A percentile compares a stretch with the other conserved stretches of the same genome.
phyloP scores from a whole-genome alignment of 2,888 invertebrate genomes.

The Neoaliturus tenellus region DNA sequence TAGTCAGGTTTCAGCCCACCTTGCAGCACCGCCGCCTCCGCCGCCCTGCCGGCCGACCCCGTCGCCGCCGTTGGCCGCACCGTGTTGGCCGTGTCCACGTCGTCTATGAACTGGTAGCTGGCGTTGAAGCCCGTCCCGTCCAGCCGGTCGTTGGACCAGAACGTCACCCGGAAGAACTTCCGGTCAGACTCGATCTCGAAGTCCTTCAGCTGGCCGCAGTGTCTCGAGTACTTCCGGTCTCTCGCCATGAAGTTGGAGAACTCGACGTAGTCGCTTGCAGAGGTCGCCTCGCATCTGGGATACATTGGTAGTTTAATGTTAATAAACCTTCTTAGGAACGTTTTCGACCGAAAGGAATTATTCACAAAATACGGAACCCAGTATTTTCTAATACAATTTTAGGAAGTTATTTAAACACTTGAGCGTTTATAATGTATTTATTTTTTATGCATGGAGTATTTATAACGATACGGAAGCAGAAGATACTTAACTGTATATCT shows the following conservation, averaged over 20 bases:
- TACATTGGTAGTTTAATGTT: too few species aligned
- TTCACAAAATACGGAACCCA: too few species aligned
- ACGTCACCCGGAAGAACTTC: constrained; percentile 96
- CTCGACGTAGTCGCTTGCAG: constrained; percentile 97
- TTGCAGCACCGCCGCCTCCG: not conserved
- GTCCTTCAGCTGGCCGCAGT: constrained; percentile 90
- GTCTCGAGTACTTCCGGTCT: constrained; percentile 91
- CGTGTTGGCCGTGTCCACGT: constrained; percentile 72
- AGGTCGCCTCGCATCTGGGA: constrained; percentile 90
- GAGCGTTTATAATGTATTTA: too few species aligned
- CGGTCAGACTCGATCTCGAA: constrained; percentile 92
- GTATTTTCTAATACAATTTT: too few species aligned
- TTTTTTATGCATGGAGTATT: too few species aligned
- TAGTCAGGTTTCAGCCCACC: too few species aligned
- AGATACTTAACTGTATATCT: too few species aligned
- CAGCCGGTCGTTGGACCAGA: constrained; percentile 94
- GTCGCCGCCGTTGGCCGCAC: constrained; percentile 55
- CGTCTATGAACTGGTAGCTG: constrained; percentile 89
- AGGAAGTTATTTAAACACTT: too few species aligned
- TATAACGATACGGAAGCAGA: too few species aligned
- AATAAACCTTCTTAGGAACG: too few species aligned
- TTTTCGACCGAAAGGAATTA: too few species aligned
- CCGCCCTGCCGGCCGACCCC: not conserved
- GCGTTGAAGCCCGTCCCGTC: constrained; percentile 97
- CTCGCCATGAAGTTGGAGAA: constrained; percentile 96